A percentile compares a stretch with the other conserved stretches of the same genome.
Conservation (phyloP, 1,140 invertebrate genomes). For the Diuraphis noxia region DNA sequence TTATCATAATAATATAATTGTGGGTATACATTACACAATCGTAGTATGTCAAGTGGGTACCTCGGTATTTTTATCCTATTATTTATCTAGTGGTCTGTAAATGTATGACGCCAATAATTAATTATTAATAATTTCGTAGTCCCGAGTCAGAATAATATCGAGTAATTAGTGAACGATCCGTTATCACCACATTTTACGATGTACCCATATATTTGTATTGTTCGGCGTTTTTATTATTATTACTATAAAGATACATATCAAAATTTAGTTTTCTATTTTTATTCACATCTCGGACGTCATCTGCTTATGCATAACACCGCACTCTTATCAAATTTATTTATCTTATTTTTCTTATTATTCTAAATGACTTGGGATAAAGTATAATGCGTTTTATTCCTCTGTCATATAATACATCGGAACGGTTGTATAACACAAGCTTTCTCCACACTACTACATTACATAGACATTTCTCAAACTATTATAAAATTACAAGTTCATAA, state of each 20-base stretch:
- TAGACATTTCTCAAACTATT: neutral
- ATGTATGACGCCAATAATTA: neutral
- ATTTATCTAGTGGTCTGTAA: neutral
- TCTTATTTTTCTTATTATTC: conserved; percentile 9
- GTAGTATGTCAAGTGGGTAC: neutral
- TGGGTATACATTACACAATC: neutral
- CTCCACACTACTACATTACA: neutral
- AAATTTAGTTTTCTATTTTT: neutral
- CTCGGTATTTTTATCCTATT: no score
- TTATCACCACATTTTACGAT: neutral
- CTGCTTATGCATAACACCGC: no score
- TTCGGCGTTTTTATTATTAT: neutral
- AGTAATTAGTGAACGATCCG: neutral
- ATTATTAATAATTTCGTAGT: neutral
- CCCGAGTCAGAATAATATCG: neutral
- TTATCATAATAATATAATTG: neutral
- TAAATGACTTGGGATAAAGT: neutral
- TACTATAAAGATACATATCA: neutral
- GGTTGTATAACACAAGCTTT: neutral
- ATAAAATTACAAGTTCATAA: neutral
- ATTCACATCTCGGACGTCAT: neutral
- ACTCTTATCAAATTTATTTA: neutral
- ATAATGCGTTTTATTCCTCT: neutral
- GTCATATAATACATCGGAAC: neutral
- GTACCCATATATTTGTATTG: neutral